A percentile compares a stretch with the other conserved stretches of the same genome.
Conservation (phyloP, 2,113 vertebrate genomes). For the Sardina pilchardus region DNA sequence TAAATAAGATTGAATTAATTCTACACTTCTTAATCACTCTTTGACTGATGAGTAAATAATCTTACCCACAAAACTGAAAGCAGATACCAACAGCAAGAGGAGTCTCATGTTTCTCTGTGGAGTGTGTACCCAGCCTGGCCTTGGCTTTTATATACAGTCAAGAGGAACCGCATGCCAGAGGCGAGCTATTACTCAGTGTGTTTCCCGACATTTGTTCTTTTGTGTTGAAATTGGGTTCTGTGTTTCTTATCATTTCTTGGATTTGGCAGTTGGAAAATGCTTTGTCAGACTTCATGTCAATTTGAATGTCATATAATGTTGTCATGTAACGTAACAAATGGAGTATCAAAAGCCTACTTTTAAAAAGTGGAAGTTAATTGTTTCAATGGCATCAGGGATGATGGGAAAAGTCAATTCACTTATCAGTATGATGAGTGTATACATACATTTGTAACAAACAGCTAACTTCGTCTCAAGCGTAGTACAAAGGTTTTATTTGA, state of each 20-base stretch:
- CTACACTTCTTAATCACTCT: neutral
- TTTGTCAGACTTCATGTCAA: neutral
- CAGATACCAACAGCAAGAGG: neutral
- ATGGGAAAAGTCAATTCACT: no score
- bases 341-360: neutral
- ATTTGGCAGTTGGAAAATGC: neutral
- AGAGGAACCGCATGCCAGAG: neutral
- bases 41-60: neutral
- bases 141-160: neutral
- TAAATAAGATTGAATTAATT: no score
- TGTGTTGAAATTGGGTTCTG: neutral
- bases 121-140: neutral
- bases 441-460: no score
- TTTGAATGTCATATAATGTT: neutral
- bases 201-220: neutral
- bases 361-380: no score
- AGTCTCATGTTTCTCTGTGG: neutral
- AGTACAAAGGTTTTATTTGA: no score
- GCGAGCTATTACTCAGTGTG: neutral
- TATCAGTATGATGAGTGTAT: no score
- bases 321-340: neutral
- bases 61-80: neutral
- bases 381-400: no score
- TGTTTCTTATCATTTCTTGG: neutral
- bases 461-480: no score